A percentile compares a stretch with the other conserved stretches of the same genome.
Conservation (phyloP, 2,888 invertebrate genomes). For the Acronicta leporina region DNA sequence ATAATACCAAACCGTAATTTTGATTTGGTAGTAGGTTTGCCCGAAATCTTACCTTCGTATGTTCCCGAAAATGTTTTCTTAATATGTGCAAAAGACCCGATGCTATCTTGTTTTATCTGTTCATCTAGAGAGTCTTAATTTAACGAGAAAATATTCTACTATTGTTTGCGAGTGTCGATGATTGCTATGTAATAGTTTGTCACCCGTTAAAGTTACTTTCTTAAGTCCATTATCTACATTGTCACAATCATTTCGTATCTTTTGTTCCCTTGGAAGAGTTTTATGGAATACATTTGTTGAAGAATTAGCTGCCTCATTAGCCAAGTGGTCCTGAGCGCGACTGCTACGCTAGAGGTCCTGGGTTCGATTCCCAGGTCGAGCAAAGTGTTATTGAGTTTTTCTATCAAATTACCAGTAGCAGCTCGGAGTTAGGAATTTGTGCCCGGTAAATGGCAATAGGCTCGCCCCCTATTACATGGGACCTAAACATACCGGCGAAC, state of each 20-base stretch:
- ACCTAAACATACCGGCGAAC: no score
- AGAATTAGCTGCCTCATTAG: no score
- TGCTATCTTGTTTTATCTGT: neutral
- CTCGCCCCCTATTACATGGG: no score
- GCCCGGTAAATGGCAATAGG: no score
- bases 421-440: no score
- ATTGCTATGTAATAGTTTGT: slow-evolving; percentile 1
- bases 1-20: neutral
- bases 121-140: neutral
- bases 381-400: no score
- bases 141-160: neutral
- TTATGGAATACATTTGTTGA: neutral
- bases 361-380: no score
- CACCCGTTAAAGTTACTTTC: slow-evolving; percentile 3
- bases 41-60: no score
- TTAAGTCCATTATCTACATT: slow-evolving; percentile 4
- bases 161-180: slow-evolving; percentile 1
- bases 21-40: slow-evolving; percentile 5
- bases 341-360: no score
- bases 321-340: no score
- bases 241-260: slow-evolving; percentile 1
- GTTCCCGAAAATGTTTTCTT: neutral
- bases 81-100: neutral
- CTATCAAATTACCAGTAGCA: no score
- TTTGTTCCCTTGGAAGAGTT: neutral